Percentiles rank a stretch among this genome's conserved stretches.
These are phyloP conservation scores for Eulemur albifrons DNA, from an alignment of 2,797 vertebrate species.

Conservation along the genomic window DNA sequence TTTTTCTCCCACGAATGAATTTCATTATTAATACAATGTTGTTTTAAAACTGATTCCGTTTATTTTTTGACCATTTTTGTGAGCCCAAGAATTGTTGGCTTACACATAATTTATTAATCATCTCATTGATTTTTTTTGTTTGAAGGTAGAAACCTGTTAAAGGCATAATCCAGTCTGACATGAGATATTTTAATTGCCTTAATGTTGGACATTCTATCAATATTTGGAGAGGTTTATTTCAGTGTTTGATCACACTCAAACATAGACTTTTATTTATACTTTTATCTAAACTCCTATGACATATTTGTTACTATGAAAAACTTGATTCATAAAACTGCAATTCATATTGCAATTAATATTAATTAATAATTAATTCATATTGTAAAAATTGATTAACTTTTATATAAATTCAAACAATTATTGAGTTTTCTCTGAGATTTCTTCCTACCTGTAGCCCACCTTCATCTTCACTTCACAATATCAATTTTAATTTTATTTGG, in stretches of 20 bases:
- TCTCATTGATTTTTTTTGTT: not conserved
- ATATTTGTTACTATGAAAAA: not conserved
- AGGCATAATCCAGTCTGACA: not conserved
- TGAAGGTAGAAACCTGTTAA: not conserved
- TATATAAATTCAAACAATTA: not conserved
- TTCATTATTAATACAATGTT: not conserved
- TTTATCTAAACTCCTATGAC: not conserved
- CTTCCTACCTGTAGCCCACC: rapidly evolving
- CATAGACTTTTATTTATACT: not conserved
- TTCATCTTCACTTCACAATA: not conserved
- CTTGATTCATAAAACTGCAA: not conserved
- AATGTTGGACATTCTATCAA: not conserved
- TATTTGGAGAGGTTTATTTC: not conserved
- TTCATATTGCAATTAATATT: not conserved
- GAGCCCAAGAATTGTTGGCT: not conserved
- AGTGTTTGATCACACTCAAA: not conserved
- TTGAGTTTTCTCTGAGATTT: not conserved
- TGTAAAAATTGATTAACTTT: not conserved
- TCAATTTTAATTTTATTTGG: not conserved
- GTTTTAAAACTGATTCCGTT: not conserved
- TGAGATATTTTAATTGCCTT: not conserved
- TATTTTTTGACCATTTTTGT: not conserved
- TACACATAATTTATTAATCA: not conserved
- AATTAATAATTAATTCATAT: too few relatives aligned
- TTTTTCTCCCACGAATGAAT: not conserved